phyloP scores from a whole-genome alignment of 2,888 invertebrate species.

The Dinocampus coccinellae region DNA sequence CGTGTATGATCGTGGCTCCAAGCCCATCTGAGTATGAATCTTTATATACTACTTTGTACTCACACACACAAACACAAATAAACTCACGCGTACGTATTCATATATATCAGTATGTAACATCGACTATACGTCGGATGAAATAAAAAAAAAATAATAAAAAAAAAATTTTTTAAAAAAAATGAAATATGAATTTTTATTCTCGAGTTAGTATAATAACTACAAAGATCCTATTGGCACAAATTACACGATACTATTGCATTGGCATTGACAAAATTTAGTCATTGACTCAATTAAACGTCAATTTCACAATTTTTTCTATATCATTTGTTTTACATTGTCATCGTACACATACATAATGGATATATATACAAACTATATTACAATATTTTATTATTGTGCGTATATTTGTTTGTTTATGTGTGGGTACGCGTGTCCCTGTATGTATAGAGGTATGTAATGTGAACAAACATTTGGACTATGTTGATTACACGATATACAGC shows the following conservation, averaged over 20 bases:
- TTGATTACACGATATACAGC: neutral
- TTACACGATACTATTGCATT: neutral
- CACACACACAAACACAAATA: neutral
- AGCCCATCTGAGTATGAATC: neutral
- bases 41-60: too few relatives aligned
- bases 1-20: slow-evolving; percentile 16
- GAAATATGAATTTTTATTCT: neutral
- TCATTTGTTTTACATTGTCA: neutral
- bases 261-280: neutral
- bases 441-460: too few relatives aligned
- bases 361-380: neutral
- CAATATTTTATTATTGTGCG: neutral
- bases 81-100: neutral
- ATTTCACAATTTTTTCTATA: slow-evolving; percentile 5
- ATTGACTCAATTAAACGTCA: neutral
- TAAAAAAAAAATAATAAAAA: neutral
- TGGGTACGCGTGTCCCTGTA: too few relatives aligned
- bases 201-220: neutral
- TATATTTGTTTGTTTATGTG: too few relatives aligned
- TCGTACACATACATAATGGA: neutral
- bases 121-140: neutral
- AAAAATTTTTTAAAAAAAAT: neutral
- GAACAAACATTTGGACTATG: neutral
- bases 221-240: neutral
- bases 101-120: neutral